Evolutionary conservation across 2,888 invertebrate genomes (phyloP), one percentile per base, ranked within the genome.

Genomic region (Ganaspis brasiliensis): DNA sequence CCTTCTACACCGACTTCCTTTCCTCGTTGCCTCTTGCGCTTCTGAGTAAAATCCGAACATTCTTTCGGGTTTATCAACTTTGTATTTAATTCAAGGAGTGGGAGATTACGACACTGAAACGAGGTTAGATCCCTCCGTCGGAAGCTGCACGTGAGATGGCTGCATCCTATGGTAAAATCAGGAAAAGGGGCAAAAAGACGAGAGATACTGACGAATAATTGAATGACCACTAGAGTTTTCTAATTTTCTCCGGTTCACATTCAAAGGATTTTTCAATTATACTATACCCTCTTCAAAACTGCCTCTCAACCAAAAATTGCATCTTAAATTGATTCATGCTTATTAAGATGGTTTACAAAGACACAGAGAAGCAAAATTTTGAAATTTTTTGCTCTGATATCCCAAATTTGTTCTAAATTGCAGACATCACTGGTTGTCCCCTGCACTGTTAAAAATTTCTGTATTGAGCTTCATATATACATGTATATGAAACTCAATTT

Each of bases 51-150:
- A 86, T 84, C 83, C 83, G 83, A 85, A 86, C 85, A 86, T 86
- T 86, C 86, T 86, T 87, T 85, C 56, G 80, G 81, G 84, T 87
- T 87, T 87, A 87, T 87, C 86, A 87, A 86, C 85, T 87, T 87
- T 87, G 84, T 82, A 83, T 85, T 86, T 87, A 87, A 87, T 87
- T 19, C 2, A 55, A 5, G 8, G 10, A 45, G 72, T 16, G 55
- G 55, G 35, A 26, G 57, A 71, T 57, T 37, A 49, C 67, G 35
- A 61, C 37, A 56, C 12, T 14, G 35, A 52, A 63, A 74, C 52
- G 59, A 59, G 59, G 59, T 59, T 59, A 59, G 59, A 59, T 26
- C 59, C 57, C 21, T 21, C 24, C 57, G 57, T 26, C 21, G 59
- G 59, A 59, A 59, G 31, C 8, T 59, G 31, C 35, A 59, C 59